Evolutionary conservation across 2,888 invertebrate species (phyloP).

Genomic region (Chorisops tibialis): DNA sequence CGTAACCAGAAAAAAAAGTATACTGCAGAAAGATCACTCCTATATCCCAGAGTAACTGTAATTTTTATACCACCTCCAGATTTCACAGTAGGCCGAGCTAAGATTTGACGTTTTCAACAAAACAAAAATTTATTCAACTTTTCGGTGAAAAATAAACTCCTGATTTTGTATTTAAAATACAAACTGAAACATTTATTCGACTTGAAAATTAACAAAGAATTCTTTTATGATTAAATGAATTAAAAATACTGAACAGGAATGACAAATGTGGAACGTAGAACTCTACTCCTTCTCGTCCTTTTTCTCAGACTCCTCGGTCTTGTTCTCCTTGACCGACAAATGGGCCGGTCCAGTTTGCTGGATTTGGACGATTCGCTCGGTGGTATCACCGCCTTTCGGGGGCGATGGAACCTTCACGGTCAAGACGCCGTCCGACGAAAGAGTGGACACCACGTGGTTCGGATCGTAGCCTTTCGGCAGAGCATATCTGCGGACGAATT

Average conservation of each 20-base stretch:
- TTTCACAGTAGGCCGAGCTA: too few relatives aligned
- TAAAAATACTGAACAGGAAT: background rate
- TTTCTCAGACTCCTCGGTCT: background rate
- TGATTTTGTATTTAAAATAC: too few relatives aligned
- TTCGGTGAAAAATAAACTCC: too few relatives aligned
- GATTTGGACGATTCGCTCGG: constrained; percentile 68
- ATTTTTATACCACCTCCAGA: too few relatives aligned
- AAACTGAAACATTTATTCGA: too few relatives aligned
- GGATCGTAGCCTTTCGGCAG: constrained; percentile 68
- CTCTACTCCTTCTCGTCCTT: background rate
- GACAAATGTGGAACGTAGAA: background rate
- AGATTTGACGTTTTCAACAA: too few relatives aligned
- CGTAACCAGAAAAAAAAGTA: too few relatives aligned
- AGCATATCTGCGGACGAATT: constrained; percentile 70
- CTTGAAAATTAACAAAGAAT: too few relatives aligned
- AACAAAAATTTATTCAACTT: too few relatives aligned
- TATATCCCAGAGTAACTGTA: too few relatives aligned
- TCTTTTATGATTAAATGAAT: too few relatives aligned
- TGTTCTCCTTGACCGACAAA: constrained; percentile 43
- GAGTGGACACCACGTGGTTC: constrained; percentile 65
- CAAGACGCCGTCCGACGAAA: constrained; percentile 76
- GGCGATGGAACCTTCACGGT: constrained; percentile 67
- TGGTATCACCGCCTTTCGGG: constrained; percentile 46
- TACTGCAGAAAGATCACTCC: too few relatives aligned
- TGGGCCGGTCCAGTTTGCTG: constrained; percentile 68